Conservation (phyloP, 2,797 vertebrate species). For the Lepus oiostolus region DNA sequence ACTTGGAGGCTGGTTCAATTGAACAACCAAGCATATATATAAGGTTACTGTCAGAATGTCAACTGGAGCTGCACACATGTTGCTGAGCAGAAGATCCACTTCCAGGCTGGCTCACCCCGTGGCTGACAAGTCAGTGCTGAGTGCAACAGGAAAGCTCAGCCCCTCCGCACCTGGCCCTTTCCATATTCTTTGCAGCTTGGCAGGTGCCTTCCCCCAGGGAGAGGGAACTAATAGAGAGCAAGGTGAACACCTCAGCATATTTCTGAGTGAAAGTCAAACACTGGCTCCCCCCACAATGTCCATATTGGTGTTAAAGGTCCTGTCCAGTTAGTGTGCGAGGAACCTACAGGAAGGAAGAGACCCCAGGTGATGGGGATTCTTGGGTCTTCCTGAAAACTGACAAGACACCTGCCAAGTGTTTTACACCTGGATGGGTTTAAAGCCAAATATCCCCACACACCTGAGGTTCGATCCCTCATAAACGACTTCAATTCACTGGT, state of each 20-base stretch:
- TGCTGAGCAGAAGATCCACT: not conserved
- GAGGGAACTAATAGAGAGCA: not conserved
- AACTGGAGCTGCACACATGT: not conserved
- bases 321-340: not conserved
- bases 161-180: not conserved
- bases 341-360: not conserved
- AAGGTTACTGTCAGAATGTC: not conserved
- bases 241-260: not conserved
- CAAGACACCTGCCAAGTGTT: not conserved
- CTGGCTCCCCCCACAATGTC: not conserved
- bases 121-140: not conserved
- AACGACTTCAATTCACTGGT: not conserved
- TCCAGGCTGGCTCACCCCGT: fast-evolving
- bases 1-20: not conserved
- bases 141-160: not conserved
- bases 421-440: not conserved
- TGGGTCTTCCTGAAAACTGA: not conserved
- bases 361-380: not conserved
- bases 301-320: not conserved
- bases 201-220: not conserved
- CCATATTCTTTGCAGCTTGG: not conserved
- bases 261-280: not conserved
- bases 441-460: not conserved
- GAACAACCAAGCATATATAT: not conserved
- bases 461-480: not conserved